Percentiles rank a stretch among this genome's conserved stretches.
Conservation (phyloP, 1,140 invertebrate species). For the Drosophila truncata region DNA sequence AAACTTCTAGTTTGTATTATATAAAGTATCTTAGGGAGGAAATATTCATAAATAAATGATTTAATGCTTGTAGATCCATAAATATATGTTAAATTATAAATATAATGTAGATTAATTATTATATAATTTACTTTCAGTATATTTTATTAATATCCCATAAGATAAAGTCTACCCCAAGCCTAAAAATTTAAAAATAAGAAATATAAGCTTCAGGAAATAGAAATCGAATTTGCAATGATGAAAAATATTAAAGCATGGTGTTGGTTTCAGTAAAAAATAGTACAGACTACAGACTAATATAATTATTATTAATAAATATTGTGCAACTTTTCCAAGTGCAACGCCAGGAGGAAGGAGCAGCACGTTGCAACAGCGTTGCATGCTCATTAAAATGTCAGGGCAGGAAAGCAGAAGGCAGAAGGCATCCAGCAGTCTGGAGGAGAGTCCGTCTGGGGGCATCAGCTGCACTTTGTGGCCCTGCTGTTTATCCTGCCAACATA, state of each 20-base stretch:
- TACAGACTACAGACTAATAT: background rate
- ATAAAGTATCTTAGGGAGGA: background rate
- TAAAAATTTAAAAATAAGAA: too few relatives aligned
- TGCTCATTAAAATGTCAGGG: constrained; percentile 81
- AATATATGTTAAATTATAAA: background rate
- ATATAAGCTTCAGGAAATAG: background rate
- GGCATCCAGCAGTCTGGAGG: constrained; percentile 40
- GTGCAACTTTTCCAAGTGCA: constrained; percentile 3
- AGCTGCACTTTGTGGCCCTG: constrained; percentile 77
- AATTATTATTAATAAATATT: background rate
- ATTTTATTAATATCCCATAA: background rate
- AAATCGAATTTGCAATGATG: background rate
- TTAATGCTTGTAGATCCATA: background rate
- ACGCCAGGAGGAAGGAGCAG: constrained; percentile 6
- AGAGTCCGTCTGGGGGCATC: constrained; percentile 59
- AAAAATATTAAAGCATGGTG: background rate
- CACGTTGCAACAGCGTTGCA: constrained; percentile 76
- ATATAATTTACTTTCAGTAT: background rate
- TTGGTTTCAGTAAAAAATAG: background rate
- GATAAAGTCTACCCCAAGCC: background rate
- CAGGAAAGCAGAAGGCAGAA: constrained; percentile 52
- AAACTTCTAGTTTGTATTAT: background rate
- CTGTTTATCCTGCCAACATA: constrained; percentile 80
- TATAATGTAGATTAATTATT: too few relatives aligned
- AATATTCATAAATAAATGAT: background rate